Evolutionary conservation across 2,888 invertebrate species (phyloP).

Genomic region (Sycophila texana): DNA sequence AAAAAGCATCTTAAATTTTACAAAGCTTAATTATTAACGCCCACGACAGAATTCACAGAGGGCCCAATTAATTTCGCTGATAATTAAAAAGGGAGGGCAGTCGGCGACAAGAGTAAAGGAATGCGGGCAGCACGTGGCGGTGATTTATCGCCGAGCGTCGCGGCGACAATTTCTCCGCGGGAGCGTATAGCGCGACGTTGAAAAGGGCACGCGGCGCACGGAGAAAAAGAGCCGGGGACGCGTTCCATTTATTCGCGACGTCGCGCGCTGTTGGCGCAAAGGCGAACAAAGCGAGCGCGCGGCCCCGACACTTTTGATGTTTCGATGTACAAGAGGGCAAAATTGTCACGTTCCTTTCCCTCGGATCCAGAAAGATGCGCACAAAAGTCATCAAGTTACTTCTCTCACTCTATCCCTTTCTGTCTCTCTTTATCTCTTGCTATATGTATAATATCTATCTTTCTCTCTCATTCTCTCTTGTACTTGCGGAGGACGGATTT

Average conservation of each 20-base stretch:
- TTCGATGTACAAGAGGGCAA: conserved; percentile 1
- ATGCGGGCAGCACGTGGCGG: background rate
- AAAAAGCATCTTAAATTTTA: too few species aligned
- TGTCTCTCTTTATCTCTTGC: too few species aligned
- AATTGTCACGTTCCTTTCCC: conserved; percentile 4
- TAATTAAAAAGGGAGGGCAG: too few species aligned
- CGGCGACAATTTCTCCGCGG: background rate
- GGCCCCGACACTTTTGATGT: conserved; percentile 7
- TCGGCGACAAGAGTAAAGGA: too few species aligned
- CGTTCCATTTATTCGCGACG: conserved; percentile 30
- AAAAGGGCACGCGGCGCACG: background rate
- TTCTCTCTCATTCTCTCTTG: too few species aligned
- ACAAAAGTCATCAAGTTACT: too few species aligned
- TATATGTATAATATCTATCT: too few species aligned
- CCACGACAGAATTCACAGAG: too few species aligned
- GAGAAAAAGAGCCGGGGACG: background rate
- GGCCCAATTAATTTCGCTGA: too few species aligned
- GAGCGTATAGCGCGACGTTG: background rate
- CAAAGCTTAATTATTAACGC: too few species aligned
- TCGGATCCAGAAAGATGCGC: background rate
- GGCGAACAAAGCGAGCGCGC: background rate
- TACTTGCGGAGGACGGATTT: too few species aligned
- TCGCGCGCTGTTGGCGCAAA: background rate
- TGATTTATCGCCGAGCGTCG: conserved; percentile 32
- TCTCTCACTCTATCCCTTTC: too few species aligned